Conservation (phyloP, 2,888 invertebrate species). For the Nudaria mundana region DNA sequence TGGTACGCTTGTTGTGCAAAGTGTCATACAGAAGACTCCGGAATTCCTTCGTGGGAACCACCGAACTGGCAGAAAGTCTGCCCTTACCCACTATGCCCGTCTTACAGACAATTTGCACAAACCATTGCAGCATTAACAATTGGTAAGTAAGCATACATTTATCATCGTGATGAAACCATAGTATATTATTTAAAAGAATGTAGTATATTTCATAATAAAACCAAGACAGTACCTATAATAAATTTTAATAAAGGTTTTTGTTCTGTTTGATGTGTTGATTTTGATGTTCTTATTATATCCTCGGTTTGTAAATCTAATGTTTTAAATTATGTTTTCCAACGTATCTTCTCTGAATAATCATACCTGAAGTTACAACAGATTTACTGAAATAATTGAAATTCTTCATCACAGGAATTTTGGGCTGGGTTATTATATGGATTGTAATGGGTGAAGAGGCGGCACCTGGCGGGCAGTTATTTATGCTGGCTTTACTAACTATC, state of each 20-base stretch:
- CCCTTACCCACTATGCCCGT: constrained; percentile 92
- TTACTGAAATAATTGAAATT: neutral
- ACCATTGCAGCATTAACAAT: constrained; percentile 86
- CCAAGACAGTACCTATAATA: no score
- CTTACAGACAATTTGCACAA: constrained; percentile 91
- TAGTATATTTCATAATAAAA: no score
- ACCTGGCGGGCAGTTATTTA: constrained; percentile 91
- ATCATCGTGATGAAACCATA: neutral
- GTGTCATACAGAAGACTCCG: constrained; percentile 88
- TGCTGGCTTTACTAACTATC: constrained; percentile 87
- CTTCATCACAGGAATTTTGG: constrained; percentile 77
- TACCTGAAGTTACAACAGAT: no score
- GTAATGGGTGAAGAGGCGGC: constrained; percentile 89
- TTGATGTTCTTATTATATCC: no score
- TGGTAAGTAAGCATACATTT: constrained; percentile 63
- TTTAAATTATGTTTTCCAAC: no score
- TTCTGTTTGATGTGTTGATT: no score
- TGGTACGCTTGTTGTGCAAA: constrained; percentile 90
- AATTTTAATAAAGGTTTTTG: no score
- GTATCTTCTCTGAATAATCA: no score
- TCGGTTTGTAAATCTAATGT: no score
- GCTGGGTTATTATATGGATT: constrained; percentile 89
- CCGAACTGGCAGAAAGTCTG: constrained; percentile 89
- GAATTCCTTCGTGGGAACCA: constrained; percentile 90
- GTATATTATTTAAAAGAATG: neutral